Evolutionary conservation across 2,797 vertebrate genomes (phyloP), one percentile per base, ranked within the genome.

Genomic region (Urocyon cinereoargenteus): DNA sequence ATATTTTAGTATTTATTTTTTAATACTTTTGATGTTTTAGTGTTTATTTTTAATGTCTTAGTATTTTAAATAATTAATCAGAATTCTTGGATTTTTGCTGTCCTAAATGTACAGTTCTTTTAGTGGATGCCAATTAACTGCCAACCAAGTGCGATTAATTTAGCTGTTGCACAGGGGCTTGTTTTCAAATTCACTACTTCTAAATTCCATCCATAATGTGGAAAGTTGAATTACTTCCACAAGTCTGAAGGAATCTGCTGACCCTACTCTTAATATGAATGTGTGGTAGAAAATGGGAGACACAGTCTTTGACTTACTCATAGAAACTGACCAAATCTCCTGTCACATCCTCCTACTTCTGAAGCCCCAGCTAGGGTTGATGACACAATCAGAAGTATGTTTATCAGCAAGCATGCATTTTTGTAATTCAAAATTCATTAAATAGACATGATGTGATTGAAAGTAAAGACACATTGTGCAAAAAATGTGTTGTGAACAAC

Each of bases 1-100:
- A 81, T 96, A 97, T 97, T 97, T 97, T 96, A 96, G 49, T 91
- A 59, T 91, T 97, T 97, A 45, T 79, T 95, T 95, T 97, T 95
- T 86, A 92, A 40, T 70, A 72, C 28, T 64, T 97, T 88, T 96
- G 82, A 95, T 96, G 64, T 92, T 75, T 97, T 86, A 36, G 55
- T 93, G 75, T 96, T 97, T 97, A 91, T 93, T 96, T 97, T 95
- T 94, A 94, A 97, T 96, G 26, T 85, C 83, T 89, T 66, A 34
- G 9, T 84, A 91, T 81, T 95, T 89, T 97, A 97, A 97, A 96
- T 96, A 96, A 95, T 97, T 97, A 81, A 94, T 93, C 34, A 91
- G 45, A 96, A 94, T 93, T 92, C 26, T 86, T 95, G 55, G 8
- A 87, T 91, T 86, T 92, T 94, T 96, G 21, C 78, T 95, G 31